A percentile compares a stretch with the other conserved stretches of the same genome.
phyloP scores from a whole-genome alignment of 92 coral and sea anemone genomes.

The Palythoa grandis region DNA sequence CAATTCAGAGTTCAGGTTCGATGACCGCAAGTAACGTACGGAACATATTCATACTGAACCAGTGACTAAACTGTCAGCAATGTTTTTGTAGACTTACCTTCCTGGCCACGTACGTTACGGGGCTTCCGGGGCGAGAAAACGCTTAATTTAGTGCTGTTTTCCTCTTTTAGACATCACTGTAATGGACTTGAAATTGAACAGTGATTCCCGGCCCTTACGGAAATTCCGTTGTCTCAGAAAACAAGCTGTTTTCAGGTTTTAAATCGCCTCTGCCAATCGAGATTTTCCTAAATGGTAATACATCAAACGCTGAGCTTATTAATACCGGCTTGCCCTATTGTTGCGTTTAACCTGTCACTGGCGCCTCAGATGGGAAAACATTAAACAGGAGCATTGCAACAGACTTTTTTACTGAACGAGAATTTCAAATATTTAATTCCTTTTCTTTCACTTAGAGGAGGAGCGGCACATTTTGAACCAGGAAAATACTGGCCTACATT shows the following conservation, averaged over 20 bases:
- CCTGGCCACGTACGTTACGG: not conserved
- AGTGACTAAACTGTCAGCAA: too few species aligned
- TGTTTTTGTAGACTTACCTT: too few species aligned
- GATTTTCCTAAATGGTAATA: not conserved
- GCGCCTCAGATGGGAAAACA: not conserved
- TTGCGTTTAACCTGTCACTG: not conserved
- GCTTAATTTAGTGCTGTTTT: not conserved
- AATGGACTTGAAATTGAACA: not conserved
- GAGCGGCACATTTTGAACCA: not conserved
- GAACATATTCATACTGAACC: too few species aligned
- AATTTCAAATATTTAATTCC: conserved; percentile 2
- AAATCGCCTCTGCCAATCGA: not conserved
- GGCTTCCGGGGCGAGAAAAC: not conserved
- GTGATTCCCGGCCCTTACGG: not conserved
- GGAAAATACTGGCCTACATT: conserved; percentile 12
- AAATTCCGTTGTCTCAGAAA: not conserved
- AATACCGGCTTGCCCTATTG: not conserved
- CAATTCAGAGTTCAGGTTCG: too few species aligned
- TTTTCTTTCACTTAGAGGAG: not conserved
- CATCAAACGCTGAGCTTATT: not conserved
- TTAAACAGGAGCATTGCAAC: not conserved
- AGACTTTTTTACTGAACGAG: too few species aligned
- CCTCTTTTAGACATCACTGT: not conserved
- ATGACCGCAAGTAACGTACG: too few species aligned
- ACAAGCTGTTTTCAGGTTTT: not conserved